These are phyloP conservation scores for Mustelus asterias DNA, from an alignment of 2,113 vertebrate genomes.

Conservation along the genomic window DNA sequence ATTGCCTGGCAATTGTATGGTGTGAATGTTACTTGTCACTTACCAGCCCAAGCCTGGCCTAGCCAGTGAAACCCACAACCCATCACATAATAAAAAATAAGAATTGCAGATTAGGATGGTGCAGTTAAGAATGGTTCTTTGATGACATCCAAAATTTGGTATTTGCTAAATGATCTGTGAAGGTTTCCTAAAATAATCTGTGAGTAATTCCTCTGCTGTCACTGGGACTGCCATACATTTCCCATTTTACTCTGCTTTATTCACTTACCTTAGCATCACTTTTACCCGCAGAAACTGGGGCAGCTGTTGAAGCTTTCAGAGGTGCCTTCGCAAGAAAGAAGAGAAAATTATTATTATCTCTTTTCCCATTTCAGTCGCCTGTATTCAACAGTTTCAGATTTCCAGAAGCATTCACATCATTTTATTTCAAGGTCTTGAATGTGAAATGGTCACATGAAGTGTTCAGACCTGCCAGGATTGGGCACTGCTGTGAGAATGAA, in stretches of 20 bases:
- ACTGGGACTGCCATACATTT: neutral
- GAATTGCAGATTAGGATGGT: neutral
- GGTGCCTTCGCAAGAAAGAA: slow-evolving; percentile 10
- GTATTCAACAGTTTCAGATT: neutral
- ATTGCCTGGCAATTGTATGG: too few species aligned
- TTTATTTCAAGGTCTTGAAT: neutral
- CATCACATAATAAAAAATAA: neutral
- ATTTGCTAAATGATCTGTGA: neutral
- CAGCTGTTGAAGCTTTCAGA: slow-evolving; percentile 11
- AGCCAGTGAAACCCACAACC: too few species aligned
- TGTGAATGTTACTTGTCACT: too few species aligned
- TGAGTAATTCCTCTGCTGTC: neutral
- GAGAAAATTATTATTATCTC: neutral
- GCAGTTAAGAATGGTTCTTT: neutral
- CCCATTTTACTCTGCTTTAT: neutral
- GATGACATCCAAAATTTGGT: neutral
- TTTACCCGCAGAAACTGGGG: neutral
- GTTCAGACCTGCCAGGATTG: neutral
- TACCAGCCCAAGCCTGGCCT: too few species aligned
- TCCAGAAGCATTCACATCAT: neutral
- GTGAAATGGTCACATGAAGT: neutral
- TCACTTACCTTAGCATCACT: neutral
- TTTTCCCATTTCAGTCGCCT: neutral
- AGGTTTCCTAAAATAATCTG: neutral
- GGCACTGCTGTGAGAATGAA: neutral